Percentiles rank a stretch among this genome's conserved stretches.
phyloP scores from a whole-genome alignment of 2,113 vertebrate species.

The Gymnocephalus cernua region DNA sequence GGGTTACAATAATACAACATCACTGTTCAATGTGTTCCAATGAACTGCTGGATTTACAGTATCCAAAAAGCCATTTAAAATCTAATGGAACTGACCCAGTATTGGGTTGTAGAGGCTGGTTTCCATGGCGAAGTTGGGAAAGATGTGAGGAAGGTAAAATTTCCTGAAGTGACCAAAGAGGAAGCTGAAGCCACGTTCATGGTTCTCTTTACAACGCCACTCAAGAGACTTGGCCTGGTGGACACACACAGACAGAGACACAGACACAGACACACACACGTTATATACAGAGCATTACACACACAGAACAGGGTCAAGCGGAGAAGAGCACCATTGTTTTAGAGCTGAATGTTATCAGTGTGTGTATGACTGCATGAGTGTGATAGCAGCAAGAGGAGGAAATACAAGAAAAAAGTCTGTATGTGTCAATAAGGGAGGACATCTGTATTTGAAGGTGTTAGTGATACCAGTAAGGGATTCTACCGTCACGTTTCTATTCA shows the following conservation, averaged over 20 bases:
- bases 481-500: not conserved
- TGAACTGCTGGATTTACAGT: not conserved
- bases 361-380: conserved; percentile 34
- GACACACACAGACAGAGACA: conserved; percentile 52
- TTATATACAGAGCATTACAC: conserved; percentile 36
- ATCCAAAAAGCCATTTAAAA: not conserved
- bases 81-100: conserved; percentile 87
- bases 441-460: conserved; percentile 31
- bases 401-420: conserved; percentile 19
- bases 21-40: not conserved
- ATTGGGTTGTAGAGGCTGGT: conserved; percentile 96
- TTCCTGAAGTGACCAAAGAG: conserved; percentile 98
- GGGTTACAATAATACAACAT: not conserved
- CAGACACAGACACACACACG: not conserved
- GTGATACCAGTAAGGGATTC: conserved; percentile 27
- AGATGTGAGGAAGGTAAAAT: conserved; percentile 98
- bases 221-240: conserved; percentile 97
- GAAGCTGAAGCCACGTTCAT: conserved; percentile 98
- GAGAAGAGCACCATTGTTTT: conserved; percentile 73
- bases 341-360: conserved; percentile 55
- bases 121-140: conserved; percentile 97
- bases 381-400: conserved; percentile 38
- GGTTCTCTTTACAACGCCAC: conserved; percentile 99
- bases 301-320: conserved; percentile 41
- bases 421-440: conserved; percentile 18